phyloP scores from a whole-genome alignment of 2,797 vertebrate species.

The Micrastur ruficollis region DNA sequence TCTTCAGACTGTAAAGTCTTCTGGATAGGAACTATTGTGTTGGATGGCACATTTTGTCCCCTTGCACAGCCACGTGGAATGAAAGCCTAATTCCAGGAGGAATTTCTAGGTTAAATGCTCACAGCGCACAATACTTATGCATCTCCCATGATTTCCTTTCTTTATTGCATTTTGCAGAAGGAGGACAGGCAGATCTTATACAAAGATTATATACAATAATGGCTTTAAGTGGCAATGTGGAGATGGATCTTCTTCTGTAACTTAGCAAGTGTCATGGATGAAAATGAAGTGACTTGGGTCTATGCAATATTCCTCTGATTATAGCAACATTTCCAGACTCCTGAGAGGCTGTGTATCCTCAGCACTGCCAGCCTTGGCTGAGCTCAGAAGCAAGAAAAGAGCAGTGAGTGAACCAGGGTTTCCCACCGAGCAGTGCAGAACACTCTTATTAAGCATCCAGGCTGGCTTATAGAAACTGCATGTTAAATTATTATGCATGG shows the following conservation, averaged over 20 bases:
- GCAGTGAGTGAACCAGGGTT: not conserved
- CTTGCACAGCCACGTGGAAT: not conserved
- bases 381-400: not conserved
- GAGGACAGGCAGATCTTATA: not conserved
- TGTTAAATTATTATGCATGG: not conserved
- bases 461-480: not conserved
- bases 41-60: not conserved
- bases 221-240: not conserved
- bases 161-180: not conserved
- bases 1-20: not conserved
- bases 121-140: not conserved
- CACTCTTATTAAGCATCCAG: not conserved
- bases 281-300: not conserved
- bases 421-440: not conserved
- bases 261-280: not conserved
- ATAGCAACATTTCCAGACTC: not conserved
- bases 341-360: not conserved
- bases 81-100: not conserved
- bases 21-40: not conserved
- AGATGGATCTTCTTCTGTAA: not conserved
- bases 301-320: not conserved
- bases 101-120: not conserved
- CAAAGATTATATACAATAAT: too few species aligned
- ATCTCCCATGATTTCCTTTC: not conserved
- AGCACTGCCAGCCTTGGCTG: not conserved